Evolutionary conservation across 2,797 vertebrate genomes (phyloP).

Genomic region (Pogonophryne albipinna): DNA sequence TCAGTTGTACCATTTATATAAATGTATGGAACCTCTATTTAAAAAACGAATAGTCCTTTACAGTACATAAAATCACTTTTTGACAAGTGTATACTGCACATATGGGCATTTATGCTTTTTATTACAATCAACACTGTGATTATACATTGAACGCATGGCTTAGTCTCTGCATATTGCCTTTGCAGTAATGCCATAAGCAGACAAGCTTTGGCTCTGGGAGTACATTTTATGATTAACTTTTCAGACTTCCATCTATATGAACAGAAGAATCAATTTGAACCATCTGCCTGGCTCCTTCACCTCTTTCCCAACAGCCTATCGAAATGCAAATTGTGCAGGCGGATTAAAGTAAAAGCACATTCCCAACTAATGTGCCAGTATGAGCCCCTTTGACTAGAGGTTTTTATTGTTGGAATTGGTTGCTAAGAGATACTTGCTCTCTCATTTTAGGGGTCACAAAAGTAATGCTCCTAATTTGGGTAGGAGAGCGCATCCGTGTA

Average conservation of each 20-base stretch:
- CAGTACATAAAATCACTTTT: neutral
- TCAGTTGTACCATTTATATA: neutral
- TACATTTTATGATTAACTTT: constrained; percentile 55
- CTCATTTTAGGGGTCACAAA: constrained; percentile 76
- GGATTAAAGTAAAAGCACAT: constrained; percentile 65
- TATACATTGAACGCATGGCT: constrained; percentile 51
- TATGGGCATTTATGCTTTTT: constrained; percentile 36
- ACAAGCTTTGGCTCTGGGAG: constrained; percentile 56
- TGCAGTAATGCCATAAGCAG: constrained; percentile 42
- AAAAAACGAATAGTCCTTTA: neutral
- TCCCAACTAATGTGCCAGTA: constrained; percentile 46
- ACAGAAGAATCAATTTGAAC: constrained; percentile 68
- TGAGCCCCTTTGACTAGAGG: constrained; percentile 41
- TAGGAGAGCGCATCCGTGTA: constrained; percentile 69
- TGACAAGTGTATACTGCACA: constrained; percentile 3
- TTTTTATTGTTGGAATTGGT: constrained; percentile 67
- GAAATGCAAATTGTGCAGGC: constrained; percentile 64
- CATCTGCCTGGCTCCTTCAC: constrained; percentile 66
- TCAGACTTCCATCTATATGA: constrained; percentile 58
- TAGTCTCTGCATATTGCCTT: constrained; percentile 41
- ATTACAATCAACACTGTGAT: constrained; percentile 53
- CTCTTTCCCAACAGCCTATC: constrained; percentile 65
- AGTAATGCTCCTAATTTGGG: constrained; percentile 73
- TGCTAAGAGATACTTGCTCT: constrained; percentile 68
- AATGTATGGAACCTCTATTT: neutral